These are phyloP conservation scores for Cheilosia urbana DNA, from an alignment of 2,888 invertebrate genomes.

Conservation along the genomic window DNA sequence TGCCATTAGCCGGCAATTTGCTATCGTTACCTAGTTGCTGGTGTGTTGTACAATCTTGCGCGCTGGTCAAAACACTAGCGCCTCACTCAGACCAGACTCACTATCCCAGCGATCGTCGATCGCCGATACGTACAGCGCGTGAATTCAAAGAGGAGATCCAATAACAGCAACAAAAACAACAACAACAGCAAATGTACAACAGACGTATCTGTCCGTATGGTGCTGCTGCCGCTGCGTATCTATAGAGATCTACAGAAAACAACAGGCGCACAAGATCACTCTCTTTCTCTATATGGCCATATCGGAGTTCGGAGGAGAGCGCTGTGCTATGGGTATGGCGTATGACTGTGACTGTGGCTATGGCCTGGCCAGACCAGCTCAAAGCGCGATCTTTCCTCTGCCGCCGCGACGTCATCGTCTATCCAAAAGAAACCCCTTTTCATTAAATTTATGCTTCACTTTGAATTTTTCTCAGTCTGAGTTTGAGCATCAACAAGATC, in stretches of 20 bases:
- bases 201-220: slow-evolving; percentile 38
- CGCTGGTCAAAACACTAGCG: slow-evolving; percentile 72
- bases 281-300: slow-evolving; percentile 62
- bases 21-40: slow-evolving; percentile 60
- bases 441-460: slow-evolving; percentile 80
- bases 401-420: slow-evolving; percentile 60
- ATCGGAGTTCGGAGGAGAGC: slow-evolving; percentile 47
- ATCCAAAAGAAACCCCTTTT: slow-evolving; percentile 78
- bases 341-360: background rate
- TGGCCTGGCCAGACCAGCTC: slow-evolving; percentile 29
- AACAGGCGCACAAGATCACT: slow-evolving; percentile 64
- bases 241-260: slow-evolving; percentile 36
- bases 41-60: slow-evolving; percentile 38
- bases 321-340: slow-evolving; percentile 2
- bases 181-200: slow-evolving; percentile 58
- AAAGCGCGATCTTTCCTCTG: slow-evolving; percentile 29
- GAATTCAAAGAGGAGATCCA: slow-evolving; percentile 44
- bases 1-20: slow-evolving; percentile 74
- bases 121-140: slow-evolving; percentile 37
- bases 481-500: slow-evolving; percentile 79
- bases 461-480: slow-evolving; percentile 82
- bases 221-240: slow-evolving; percentile 19
- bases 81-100: slow-evolving; percentile 39
- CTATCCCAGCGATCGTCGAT: slow-evolving; percentile 41
- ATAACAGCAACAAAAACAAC: slow-evolving; percentile 25